These are phyloP conservation scores for Chaetorhynchus papuensis DNA, from an alignment of 2,113 vertebrate genomes.

Conservation along the genomic window DNA sequence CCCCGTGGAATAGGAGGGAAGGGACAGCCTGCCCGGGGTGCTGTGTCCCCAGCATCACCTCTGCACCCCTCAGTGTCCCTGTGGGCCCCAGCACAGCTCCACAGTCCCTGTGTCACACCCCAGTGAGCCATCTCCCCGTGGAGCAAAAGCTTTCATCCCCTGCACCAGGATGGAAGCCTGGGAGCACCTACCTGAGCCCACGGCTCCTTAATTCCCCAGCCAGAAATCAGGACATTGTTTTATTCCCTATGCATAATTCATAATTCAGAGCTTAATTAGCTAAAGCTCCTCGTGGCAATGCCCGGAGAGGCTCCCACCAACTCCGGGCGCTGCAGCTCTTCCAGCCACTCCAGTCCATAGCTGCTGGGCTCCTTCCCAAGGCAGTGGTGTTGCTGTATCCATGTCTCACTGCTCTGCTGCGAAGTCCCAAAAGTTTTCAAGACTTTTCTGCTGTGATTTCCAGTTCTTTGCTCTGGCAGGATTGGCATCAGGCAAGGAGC, in stretches of 20 bases:
- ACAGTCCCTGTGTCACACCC: not conserved
- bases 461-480: not conserved
- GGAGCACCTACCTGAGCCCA: not conserved
- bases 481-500: not conserved
- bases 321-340: not conserved
- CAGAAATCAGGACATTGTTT: not conserved
- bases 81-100: fast-evolving
- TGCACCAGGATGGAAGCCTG: not conserved
- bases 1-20: fast-evolving
- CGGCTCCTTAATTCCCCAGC: not conserved
- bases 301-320: not conserved
- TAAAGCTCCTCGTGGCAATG: not conserved
- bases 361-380: not conserved
- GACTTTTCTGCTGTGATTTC: not conserved
- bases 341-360: not conserved
- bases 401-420: fast-evolving
- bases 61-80: not conserved
- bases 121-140: fast-evolving
- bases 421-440: not conserved
- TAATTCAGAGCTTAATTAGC: not conserved
- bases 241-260: not conserved
- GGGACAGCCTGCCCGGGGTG: not conserved
- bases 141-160: not conserved
- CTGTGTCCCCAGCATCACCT: not conserved
- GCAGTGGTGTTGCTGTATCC: not conserved